Conservation (phyloP, 2,797 vertebrate genomes). For the Anguilla anguilla region DNA sequence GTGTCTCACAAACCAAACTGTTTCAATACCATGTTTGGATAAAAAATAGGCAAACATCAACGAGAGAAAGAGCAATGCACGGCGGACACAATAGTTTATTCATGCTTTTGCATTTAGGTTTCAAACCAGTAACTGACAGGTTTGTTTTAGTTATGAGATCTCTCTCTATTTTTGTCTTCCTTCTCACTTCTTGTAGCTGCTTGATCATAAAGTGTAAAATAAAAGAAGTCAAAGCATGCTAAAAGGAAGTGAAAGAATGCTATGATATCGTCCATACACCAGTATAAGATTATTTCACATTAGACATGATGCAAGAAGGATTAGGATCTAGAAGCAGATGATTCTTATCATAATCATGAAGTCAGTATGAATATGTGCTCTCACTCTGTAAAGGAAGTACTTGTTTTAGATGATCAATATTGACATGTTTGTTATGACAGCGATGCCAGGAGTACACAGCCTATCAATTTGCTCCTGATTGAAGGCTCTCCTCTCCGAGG, state of each 20-base stretch:
- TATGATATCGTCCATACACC: not conserved
- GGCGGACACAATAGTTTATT: not conserved
- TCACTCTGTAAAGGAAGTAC: not conserved
- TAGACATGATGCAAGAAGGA: not conserved
- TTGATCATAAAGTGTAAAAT: not conserved
- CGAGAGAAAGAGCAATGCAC: not conserved
- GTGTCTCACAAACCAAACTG: not conserved
- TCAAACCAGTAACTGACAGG: not conserved
- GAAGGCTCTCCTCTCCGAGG: not conserved
- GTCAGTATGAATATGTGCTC: not conserved
- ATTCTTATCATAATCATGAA: not conserved
- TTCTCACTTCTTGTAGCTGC: not conserved
- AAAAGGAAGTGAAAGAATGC: not conserved
- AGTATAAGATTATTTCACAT: not conserved
- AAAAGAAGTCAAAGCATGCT: not conserved
- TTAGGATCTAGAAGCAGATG: not conserved
- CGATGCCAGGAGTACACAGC: not conserved
- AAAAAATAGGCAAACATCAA: conserved; percentile 2
- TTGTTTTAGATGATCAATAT: not conserved
- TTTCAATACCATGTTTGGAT: conserved; percentile 31
- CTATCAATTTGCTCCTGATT: not conserved
- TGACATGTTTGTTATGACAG: not conserved
- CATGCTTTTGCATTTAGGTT: not conserved
- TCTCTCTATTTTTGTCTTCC: not conserved
- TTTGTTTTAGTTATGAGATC: not conserved